These are phyloP conservation scores for Prionailurus viverrinus DNA, from an alignment of 2,113 vertebrate genomes.

Conservation along the genomic window DNA sequence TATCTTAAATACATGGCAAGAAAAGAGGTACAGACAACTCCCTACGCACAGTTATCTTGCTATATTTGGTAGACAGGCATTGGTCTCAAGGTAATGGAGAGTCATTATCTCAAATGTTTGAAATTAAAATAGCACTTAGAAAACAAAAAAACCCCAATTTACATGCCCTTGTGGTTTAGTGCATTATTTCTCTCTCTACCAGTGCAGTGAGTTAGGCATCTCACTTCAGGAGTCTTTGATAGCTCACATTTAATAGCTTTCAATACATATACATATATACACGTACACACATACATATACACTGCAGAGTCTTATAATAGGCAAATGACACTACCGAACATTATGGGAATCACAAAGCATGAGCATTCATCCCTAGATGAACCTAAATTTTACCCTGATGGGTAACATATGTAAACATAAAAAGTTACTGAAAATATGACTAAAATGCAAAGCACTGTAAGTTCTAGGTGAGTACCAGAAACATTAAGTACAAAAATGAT, in stretches of 20 bases:
- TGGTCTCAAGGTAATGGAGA: constrained; percentile 55
- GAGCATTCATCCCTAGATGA: background rate
- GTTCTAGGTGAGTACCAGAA: background rate
- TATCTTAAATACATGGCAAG: constrained; percentile 55
- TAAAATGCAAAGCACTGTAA: background rate
- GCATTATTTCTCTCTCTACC: constrained; percentile 39
- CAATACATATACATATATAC: background rate
- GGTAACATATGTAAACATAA: background rate
- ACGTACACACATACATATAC: background rate
- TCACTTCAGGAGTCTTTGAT: background rate
- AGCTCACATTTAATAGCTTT: constrained; percentile 22
- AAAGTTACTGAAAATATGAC: background rate
- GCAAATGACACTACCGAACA: background rate
- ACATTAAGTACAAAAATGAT: background rate
- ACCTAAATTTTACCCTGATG: background rate
- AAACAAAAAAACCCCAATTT: background rate
- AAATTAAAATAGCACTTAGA: constrained; percentile 71
- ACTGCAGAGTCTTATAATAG: no score
- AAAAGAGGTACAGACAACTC: constrained; percentile 44
- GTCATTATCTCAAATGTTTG: constrained; percentile 75
- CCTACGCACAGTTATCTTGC: constrained; percentile 37
- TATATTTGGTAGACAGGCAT: constrained; percentile 36
- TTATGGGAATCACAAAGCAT: background rate
- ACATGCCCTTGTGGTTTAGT: constrained; percentile 7
- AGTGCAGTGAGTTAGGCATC: background rate